A percentile compares a stretch with the other conserved stretches of the same genome.
Conservation (phyloP, 2,797 vertebrate species). For the Pangasius larnaudii region DNA sequence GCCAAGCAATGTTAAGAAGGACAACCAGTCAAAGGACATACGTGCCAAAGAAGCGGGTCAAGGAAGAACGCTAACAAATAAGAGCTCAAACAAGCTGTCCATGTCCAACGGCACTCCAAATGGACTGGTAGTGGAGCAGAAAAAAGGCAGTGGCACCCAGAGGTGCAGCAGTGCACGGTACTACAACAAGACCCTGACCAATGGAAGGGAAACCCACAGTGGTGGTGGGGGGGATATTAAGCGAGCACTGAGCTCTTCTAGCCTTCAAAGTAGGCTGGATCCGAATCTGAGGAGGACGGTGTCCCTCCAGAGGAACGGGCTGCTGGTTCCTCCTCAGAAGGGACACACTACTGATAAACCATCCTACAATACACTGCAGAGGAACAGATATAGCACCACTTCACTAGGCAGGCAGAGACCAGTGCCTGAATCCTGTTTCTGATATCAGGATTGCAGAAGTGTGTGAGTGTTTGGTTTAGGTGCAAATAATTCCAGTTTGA, state of each 20-base stretch:
- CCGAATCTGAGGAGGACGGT: constrained; percentile 72
- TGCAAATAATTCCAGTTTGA: constrained; percentile 5
- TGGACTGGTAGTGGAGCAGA: constrained; percentile 49
- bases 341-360: constrained; percentile 69
- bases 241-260: constrained; percentile 84
- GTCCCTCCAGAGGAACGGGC: constrained; percentile 78
- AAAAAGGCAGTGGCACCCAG: constrained; percentile 39
- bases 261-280: constrained; percentile 75
- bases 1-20: constrained; percentile 76
- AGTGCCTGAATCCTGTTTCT: constrained; percentile 78
- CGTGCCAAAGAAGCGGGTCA: constrained; percentile 49
- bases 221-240: constrained; percentile 66
- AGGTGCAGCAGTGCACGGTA: constrained; percentile 51
- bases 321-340: constrained; percentile 56
- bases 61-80: constrained; percentile 46
- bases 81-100: constrained; percentile 62
- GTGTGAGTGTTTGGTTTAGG: background rate
- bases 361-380: constrained; percentile 73
- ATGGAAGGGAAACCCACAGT: constrained; percentile 56
- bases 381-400: constrained; percentile 76
- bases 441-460: constrained; percentile 46
- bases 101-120: constrained; percentile 74
- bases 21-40: constrained; percentile 56
- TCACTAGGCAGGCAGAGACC: constrained; percentile 77
- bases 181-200: constrained; percentile 60